These are phyloP conservation scores for Natrix natrix DNA, from an alignment of 2,797 vertebrate species.

Conservation along the genomic window DNA sequence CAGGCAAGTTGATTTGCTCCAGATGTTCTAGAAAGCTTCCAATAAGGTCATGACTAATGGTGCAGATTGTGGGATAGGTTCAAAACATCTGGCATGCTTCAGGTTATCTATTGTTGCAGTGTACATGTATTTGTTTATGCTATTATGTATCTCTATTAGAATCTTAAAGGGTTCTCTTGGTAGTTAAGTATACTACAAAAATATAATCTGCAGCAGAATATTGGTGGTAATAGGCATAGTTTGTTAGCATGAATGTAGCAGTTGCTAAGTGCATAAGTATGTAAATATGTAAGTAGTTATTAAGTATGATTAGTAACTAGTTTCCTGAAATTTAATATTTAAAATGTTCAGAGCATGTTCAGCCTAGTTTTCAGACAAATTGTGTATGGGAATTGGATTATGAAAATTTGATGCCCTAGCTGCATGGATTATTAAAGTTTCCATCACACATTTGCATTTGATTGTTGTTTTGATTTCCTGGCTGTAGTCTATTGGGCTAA, in stretches of 20 bases:
- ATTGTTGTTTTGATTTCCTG: constrained; percentile 12
- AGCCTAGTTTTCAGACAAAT: not conserved
- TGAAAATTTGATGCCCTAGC: not conserved
- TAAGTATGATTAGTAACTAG: not conserved
- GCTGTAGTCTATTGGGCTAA: constrained; percentile 1
- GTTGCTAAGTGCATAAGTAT: not conserved
- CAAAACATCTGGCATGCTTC: not conserved
- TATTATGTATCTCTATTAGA: not conserved
- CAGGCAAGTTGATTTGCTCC: not conserved
- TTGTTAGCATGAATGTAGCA: not conserved
- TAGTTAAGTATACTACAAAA: not conserved
- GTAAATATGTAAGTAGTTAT: not conserved
- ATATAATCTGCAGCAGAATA: not conserved
- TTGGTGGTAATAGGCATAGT: not conserved
- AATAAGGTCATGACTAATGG: not conserved
- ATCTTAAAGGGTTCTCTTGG: not conserved
- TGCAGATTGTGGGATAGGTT: not conserved
- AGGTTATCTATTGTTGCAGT: not conserved
- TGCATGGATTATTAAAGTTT: constrained; percentile 18
- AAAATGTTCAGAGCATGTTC: not conserved
- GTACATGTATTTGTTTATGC: not conserved
- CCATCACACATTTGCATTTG: constrained; percentile 22
- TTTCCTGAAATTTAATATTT: not conserved
- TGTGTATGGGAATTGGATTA: not conserved
- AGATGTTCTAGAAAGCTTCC: not conserved